phyloP scores from a whole-genome alignment of 2,797 vertebrate species.

The Limnodromus scolopaceus region DNA sequence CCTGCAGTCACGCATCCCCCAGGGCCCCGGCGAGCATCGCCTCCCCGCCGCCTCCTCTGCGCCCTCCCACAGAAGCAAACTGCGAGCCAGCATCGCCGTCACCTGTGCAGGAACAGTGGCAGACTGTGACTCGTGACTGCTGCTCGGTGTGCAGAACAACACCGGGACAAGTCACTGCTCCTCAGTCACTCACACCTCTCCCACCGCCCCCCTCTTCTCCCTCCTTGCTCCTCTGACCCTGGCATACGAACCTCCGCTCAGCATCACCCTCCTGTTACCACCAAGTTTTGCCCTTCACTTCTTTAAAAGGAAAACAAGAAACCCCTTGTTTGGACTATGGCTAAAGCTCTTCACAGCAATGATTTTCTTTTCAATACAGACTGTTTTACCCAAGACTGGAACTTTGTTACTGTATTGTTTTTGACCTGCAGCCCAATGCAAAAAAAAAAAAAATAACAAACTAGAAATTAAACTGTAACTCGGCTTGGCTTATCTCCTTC shows the following conservation, averaged over 20 bases:
- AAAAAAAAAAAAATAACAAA: neutral
- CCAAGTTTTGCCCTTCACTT: neutral
- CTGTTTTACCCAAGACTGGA: neutral
- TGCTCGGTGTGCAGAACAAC: neutral
- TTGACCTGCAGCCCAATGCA: neutral
- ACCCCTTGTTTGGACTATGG: neutral
- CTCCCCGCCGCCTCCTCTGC: neutral
- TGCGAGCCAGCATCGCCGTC: neutral
- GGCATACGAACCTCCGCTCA: neutral
- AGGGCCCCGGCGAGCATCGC: rapidly evolving
- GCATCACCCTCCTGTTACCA: neutral
- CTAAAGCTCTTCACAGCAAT: neutral
- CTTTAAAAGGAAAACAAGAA: neutral
- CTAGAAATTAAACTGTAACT: neutral
- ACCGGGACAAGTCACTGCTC: neutral
- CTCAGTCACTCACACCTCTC: neutral
- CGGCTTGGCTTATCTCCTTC: neutral
- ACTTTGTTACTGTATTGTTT: neutral
- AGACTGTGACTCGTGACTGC: neutral
- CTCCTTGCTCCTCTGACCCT: neutral
- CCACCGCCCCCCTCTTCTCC: too few relatives aligned
- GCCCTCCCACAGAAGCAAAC: neutral
- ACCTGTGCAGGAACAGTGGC: neutral
- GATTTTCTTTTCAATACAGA: neutral
- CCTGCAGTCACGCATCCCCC: rapidly evolving